phyloP scores from a whole-genome alignment of 1,140 invertebrate species.

The Leucophenga varia region DNA sequence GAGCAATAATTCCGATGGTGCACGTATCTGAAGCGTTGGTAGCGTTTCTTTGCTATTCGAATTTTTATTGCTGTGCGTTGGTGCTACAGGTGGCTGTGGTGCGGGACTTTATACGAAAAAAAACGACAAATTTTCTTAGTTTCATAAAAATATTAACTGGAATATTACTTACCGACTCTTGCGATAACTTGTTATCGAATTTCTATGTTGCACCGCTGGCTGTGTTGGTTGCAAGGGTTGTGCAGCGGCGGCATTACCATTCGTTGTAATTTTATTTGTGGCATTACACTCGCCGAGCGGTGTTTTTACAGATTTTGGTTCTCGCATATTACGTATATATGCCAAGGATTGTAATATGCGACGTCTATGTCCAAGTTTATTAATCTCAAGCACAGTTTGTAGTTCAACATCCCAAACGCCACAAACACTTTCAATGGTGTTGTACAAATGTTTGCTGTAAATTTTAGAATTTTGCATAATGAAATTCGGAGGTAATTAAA shows the following conservation, averaged over 20 bases:
- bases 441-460: conserved; percentile 83
- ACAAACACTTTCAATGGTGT: conserved; percentile 84
- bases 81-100: conserved; percentile 63
- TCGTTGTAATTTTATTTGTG: conserved; percentile 43
- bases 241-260: conserved; percentile 20
- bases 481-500: not conserved
- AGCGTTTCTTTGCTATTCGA: conserved; percentile 52
- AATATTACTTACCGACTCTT: conserved; percentile 36
- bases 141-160: too few relatives aligned
- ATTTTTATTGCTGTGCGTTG: too few relatives aligned
- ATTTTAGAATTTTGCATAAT: not conserved
- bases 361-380: conserved; percentile 84
- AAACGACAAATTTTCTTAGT: too few relatives aligned
- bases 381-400: conserved; percentile 87
- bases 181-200: conserved; percentile 46
- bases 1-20: conserved; percentile 79
- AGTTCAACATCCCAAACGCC: conserved; percentile 94
- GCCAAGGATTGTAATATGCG: conserved; percentile 82
- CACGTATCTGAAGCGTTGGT: conserved; percentile 73
- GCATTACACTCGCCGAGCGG: conserved; percentile 72
- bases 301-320: conserved; percentile 56
- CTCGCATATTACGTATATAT: conserved; percentile 60
- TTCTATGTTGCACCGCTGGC: conserved; percentile 54
- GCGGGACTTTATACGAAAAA: conserved; percentile 58
- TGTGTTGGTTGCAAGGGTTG: conserved; percentile 11